Evolutionary conservation across 64 coral and sea anemone species (phyloP), one percentile per base, ranked within the genome.

Genomic region (Trachythela sp.): DNA sequence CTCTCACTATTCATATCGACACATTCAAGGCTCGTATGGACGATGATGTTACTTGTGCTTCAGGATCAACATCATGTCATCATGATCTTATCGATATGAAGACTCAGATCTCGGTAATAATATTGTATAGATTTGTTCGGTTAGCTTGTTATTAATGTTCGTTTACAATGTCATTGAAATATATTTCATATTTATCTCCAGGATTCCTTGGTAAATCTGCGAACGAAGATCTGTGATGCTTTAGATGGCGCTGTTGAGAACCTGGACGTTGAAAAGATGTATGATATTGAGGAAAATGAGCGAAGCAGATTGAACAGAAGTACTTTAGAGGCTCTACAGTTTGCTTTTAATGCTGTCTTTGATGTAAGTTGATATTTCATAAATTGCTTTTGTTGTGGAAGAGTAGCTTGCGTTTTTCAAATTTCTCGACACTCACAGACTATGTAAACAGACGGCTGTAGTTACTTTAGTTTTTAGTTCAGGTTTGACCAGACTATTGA

Each of bases 261-360:
- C 71, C 77, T 99, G 70, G 95, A 99, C 85, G 88, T 95, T 50
- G 93, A 86, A 38, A 90, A 75, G 26, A 99, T 94, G 93, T 94
- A 89, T 76, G 93, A 94, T 7, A 90, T 94, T 88, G 95, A 99
- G 0, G 91, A 99, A 20, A 84, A 80, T 80, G 95, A 99, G 40
- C 85, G 87, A 48, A 32, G 51, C 0, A 83, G 92, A 54, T 87
- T 99, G 77, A 88, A 85, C 64, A 88, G 89, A 45, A 99, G 90
- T 24, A 89, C 88, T 37, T 91, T 92, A 38, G 95, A 99, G 36
- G 94, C 95, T 1, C 92, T 99, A 89, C 92, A 99, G 18, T 51
- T 84, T 30, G 94, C 93, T 42, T 99, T 89, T 83, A 99, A 94
- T 84, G 90, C 94, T 93, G 95, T 91, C 24, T 99, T 99, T 91